phyloP scores from a whole-genome alignment of 2,888 invertebrate genomes.

The Digitonthophagus gazella region DNA sequence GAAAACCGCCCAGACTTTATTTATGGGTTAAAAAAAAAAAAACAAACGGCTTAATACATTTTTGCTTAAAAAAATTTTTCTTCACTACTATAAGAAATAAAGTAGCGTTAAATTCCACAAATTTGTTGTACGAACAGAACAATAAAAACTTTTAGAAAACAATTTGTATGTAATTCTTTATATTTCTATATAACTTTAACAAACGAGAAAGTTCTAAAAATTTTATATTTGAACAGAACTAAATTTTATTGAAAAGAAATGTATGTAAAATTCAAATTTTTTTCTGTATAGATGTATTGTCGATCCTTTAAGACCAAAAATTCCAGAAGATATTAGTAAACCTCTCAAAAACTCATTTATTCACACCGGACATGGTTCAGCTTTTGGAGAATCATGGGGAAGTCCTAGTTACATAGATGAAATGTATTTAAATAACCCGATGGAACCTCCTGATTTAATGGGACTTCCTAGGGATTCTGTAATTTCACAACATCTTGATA shows the following conservation, averaged over 20 bases:
- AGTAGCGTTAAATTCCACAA: too few relatives aligned
- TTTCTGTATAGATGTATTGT: constrained; percentile 56
- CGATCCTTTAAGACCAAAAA: constrained; percentile 68
- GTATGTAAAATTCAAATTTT: constrained; percentile 2
- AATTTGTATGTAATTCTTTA: not conserved
- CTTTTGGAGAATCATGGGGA: constrained; percentile 81
- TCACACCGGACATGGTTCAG: constrained; percentile 74
- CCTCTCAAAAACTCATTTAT: constrained; percentile 80
- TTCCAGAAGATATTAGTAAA: constrained; percentile 71
- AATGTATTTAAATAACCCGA: constrained; percentile 72
- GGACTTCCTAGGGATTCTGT: constrained; percentile 50
- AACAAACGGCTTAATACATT: too few relatives aligned
- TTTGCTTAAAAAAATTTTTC: too few relatives aligned
- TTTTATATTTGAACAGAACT: not conserved
- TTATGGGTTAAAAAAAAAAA: too few relatives aligned
- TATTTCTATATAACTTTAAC: not conserved
- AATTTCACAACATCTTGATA: constrained; percentile 49
- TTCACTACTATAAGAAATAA: too few relatives aligned
- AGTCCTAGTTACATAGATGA: constrained; percentile 76
- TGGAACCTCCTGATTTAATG: constrained; percentile 67
- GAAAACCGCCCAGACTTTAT: too few relatives aligned
- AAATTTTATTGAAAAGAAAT: not conserved
- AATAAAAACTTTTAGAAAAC: constrained; percentile 15
- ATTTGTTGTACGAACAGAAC: too few relatives aligned
- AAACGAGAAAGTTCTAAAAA: not conserved